Percentiles rank a stretch among this genome's conserved stretches.
These are phyloP conservation scores for Margarornis squamiger DNA, from an alignment of 2,797 vertebrate species.

Conservation along the genomic window DNA sequence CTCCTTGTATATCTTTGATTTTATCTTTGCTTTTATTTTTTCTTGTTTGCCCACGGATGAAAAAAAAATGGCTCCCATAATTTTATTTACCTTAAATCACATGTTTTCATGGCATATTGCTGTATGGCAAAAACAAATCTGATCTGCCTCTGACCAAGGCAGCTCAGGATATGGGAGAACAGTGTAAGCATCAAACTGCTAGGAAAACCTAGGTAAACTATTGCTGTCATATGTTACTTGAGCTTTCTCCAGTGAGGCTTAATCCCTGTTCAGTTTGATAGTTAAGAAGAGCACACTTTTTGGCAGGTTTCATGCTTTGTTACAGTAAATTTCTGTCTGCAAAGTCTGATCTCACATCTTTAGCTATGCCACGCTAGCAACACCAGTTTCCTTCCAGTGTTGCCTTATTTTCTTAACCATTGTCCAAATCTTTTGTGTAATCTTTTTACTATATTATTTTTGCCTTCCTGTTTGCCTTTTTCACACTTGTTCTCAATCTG, in stretches of 20 bases:
- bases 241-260: neutral
- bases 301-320: neutral
- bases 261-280: neutral
- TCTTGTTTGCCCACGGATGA: neutral
- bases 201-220: neutral
- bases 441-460: neutral
- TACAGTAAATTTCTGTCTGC: neutral
- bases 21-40: neutral
- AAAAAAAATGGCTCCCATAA: neutral
- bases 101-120: neutral
- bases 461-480: conserved; percentile 6
- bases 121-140: neutral
- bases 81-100: neutral
- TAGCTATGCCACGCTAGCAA: neutral
- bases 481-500: neutral
- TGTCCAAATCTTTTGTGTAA: neutral
- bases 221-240: neutral
- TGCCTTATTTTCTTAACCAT: neutral
- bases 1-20: neutral
- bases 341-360: neutral
- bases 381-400: neutral
- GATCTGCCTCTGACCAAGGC: neutral
- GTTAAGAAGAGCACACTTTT: neutral
- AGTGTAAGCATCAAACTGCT: neutral
- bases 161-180: neutral